phyloP scores from a whole-genome alignment of 2,113 vertebrate genomes.

The Neofelis nebulosa region DNA sequence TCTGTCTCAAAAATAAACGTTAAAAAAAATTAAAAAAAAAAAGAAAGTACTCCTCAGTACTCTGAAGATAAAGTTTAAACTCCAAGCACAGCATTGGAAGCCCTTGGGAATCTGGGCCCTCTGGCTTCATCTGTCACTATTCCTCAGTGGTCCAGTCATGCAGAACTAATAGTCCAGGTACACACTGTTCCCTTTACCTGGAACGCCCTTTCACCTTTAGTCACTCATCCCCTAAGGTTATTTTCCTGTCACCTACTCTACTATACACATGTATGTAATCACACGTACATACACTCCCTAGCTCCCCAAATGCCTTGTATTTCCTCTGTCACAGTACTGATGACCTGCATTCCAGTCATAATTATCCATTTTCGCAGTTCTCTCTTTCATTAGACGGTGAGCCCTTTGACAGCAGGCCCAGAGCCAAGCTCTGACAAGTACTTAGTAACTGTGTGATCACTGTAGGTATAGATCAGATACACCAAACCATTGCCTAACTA shows the following conservation, averaged over 20 bases:
- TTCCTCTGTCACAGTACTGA: neutral
- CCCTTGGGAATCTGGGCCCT: neutral
- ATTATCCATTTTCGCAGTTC: neutral
- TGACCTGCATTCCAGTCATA: neutral
- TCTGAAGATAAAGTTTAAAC: slow-evolving; percentile 23
- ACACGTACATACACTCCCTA: neutral
- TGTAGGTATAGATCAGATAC: neutral
- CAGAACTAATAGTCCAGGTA: neutral
- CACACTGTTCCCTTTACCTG: neutral
- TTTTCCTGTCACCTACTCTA: neutral
- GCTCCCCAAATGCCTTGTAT: neutral
- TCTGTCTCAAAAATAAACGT: too few species aligned
- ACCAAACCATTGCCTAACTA: slow-evolving; percentile 32
- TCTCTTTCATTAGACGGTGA: neutral
- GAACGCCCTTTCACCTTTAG: neutral
- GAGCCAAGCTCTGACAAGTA: neutral
- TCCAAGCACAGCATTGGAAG: neutral
- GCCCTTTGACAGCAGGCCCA: neutral
- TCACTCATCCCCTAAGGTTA: neutral
- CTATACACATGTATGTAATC: neutral
- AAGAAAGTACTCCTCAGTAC: neutral
- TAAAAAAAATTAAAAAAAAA: too few species aligned
- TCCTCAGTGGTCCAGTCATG: neutral
- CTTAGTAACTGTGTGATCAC: neutral
- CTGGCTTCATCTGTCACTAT: neutral